A percentile compares a stretch with the other conserved stretches of the same genome.
Conservation (phyloP, 2,113 vertebrate species). For the Murina feae region DNA sequence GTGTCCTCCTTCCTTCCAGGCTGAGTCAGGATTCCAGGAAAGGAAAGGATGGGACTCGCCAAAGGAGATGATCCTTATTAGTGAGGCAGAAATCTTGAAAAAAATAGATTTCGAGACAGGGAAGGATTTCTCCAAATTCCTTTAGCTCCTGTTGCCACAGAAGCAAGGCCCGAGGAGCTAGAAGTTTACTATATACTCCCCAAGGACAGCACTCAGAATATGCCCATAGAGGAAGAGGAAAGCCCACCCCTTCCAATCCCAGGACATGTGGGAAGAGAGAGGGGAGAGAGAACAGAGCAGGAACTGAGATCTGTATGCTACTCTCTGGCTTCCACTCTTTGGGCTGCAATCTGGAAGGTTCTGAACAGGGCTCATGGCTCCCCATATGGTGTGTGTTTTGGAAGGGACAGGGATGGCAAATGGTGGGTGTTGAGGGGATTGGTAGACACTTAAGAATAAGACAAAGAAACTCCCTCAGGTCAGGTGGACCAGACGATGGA, state of each 20-base stretch:
- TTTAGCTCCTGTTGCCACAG: background rate
- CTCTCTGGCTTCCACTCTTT: background rate
- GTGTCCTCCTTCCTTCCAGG: background rate
- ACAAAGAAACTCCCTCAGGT: background rate
- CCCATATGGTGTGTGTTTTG: background rate
- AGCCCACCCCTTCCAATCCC: background rate
- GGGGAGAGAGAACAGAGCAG: background rate
- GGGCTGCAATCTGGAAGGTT: background rate
- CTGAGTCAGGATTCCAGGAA: background rate
- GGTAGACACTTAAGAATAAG: background rate
- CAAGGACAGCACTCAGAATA: background rate
- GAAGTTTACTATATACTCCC: background rate
- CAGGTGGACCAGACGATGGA: background rate
- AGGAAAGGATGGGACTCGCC: background rate
- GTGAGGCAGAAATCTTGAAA: background rate
- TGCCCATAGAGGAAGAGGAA: background rate
- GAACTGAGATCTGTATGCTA: background rate
- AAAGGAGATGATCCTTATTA: background rate
- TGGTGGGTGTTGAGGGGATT: background rate
- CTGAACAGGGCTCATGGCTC: background rate
- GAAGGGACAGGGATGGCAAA: background rate
- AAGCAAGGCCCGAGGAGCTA: background rate
- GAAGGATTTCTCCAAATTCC: slow-evolving; percentile 1
- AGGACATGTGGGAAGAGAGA: background rate
- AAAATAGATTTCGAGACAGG: background rate